Percentiles rank a stretch among this genome's conserved stretches.
These are phyloP conservation scores for Stegodyphus dumicola DNA, from an alignment of 1,140 invertebrate species.

Conservation along the genomic window DNA sequence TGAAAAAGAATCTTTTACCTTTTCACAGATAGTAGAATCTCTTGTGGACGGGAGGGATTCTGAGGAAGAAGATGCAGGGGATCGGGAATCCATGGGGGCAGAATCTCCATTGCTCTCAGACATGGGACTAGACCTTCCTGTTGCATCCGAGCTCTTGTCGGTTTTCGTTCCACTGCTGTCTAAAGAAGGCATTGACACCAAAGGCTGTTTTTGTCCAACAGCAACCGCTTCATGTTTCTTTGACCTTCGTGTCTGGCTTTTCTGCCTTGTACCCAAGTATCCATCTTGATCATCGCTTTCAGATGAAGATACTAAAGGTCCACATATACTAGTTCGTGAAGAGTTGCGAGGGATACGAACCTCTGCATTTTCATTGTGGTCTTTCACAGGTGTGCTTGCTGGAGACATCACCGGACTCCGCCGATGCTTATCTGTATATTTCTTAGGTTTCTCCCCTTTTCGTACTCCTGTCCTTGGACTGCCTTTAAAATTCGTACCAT, in stretches of 20 bases:
- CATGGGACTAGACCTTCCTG: constrained; percentile 23
- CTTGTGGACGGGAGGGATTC: constrained; percentile 29
- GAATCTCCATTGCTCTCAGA: constrained; percentile 52
- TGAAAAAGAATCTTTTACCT: not conserved
- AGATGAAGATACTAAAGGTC: constrained; percentile 35
- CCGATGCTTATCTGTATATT: constrained; percentile 23
- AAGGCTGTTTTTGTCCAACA: not conserved
- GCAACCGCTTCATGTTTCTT: constrained; percentile 30
- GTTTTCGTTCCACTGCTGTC: constrained; percentile 31
- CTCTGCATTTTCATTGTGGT: constrained; percentile 21
- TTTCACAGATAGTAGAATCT: constrained; percentile 14
- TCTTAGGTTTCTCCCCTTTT: constrained; percentile 34
- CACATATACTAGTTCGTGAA: constrained; percentile 46
- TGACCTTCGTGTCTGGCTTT: constrained; percentile 13
- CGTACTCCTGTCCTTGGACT: constrained; percentile 22
- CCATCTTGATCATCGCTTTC: constrained; percentile 44
- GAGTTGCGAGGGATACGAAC: constrained; percentile 17
- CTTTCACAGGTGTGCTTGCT: constrained; percentile 31
- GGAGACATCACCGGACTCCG: constrained; percentile 39
- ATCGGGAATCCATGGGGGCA: constrained; percentile 35
- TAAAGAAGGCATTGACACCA: constrained; percentile 24
- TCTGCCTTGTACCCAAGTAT: constrained; percentile 17
- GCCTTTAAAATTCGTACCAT: constrained; percentile 10
- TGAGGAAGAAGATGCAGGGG: constrained; percentile 29
- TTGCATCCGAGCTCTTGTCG: constrained; percentile 29